Conservation (phyloP, 2,888 invertebrate species). For the Tetragonula carbonaria region DNA sequence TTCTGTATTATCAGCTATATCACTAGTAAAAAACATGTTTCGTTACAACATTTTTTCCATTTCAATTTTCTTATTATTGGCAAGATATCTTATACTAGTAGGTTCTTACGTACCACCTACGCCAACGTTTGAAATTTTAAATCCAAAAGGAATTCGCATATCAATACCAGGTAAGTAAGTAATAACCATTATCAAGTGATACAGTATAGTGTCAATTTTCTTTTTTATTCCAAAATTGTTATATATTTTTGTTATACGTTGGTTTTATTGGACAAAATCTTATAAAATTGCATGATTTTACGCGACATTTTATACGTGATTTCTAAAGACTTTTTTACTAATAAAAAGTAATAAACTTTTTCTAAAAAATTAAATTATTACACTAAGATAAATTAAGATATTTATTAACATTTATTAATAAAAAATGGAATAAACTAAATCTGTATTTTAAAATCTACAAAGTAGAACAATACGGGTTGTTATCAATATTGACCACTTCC, state of each 20-base stretch:
- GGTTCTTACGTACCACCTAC: conserved; percentile 71
- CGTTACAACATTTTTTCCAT: neutral
- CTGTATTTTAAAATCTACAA: neutral
- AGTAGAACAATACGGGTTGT: neutral
- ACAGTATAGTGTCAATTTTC: neutral
- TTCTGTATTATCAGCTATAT: neutral
- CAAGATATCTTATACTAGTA: neutral
- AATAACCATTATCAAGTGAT: neutral
- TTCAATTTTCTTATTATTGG: neutral
- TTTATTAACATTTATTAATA: neutral
- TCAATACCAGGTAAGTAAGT: conserved; percentile 80
- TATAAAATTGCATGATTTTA: neutral
- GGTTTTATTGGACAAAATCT: neutral
- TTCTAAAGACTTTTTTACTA: neutral
- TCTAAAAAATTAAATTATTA: neutral
- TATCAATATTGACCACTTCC: neutral
- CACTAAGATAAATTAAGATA: neutral
- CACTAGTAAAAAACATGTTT: conserved; percentile 15
- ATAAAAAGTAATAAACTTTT: neutral
- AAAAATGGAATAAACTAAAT: neutral
- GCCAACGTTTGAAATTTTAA: conserved; percentile 79
- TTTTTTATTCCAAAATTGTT: neutral
- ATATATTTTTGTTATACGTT: neutral
- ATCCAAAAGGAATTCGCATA: conserved; percentile 81
- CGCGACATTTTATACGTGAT: neutral